phyloP scores from a whole-genome alignment of 2,113 vertebrate genomes.

The Mirza zaza region DNA sequence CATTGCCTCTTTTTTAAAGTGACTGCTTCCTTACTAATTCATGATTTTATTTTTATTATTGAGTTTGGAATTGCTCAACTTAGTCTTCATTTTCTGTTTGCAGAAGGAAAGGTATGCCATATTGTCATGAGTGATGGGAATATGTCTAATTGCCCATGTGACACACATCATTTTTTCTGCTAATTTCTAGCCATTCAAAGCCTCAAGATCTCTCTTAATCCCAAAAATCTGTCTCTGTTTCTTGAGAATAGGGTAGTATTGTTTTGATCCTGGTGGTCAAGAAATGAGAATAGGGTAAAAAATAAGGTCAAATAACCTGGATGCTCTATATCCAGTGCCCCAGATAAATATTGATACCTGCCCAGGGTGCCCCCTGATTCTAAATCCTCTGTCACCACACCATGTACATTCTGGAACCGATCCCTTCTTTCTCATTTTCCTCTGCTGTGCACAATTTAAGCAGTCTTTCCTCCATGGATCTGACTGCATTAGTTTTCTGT shows the following conservation, averaged over 20 bases:
- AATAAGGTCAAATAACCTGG: not conserved
- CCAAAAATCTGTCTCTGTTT: not conserved
- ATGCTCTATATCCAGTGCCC: not conserved
- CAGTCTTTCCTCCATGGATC: not conserved
- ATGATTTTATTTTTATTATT: not conserved
- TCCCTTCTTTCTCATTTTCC: not conserved
- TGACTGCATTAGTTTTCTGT: not conserved
- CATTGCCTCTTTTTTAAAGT: not conserved
- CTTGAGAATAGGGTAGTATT: not conserved
- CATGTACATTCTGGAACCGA: not conserved
- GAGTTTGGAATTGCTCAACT: not conserved
- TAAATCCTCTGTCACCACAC: not conserved
- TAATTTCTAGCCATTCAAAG: not conserved
- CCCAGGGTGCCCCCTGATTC: accelerated
- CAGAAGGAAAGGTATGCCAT: not conserved
- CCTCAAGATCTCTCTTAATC: not conserved
- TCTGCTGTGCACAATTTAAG: not conserved
- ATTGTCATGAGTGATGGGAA: not conserved
- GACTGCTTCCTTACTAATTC: not conserved
- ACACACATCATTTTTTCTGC: not conserved
- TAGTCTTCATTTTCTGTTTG: not conserved
- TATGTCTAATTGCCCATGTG: not conserved
- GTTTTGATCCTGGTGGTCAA: not conserved
- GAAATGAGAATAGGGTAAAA: not conserved
- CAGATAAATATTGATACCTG: not conserved